Conservation (phyloP, 2,113 vertebrate species). For the Takifugu bimaculatus region DNA sequence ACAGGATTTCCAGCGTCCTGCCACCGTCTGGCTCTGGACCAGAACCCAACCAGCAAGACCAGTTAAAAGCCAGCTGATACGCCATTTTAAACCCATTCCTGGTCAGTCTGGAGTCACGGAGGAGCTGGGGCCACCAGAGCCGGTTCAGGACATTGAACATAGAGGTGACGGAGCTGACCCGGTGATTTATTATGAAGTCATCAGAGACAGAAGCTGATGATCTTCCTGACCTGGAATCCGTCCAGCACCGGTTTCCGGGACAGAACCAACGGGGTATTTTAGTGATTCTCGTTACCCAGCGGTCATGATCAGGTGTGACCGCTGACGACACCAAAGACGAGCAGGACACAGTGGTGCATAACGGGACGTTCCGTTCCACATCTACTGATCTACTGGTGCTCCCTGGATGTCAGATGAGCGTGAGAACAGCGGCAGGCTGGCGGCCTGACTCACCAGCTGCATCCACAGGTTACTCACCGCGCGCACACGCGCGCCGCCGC, state of each 20-base stretch:
- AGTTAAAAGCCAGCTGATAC: background rate
- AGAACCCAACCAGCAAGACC: conserved; percentile 2
- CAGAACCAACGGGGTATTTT: conserved; percentile 82
- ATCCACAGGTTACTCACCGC: conserved; percentile 30
- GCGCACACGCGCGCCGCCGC: conserved; percentile 16
- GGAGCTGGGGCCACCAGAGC: too few species aligned
- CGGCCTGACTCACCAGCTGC: conserved; percentile 40
- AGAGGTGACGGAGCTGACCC: background rate
- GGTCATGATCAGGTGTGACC: too few species aligned
- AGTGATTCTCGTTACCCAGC: too few species aligned
- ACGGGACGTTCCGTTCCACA: background rate
- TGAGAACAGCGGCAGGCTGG: conserved; percentile 26
- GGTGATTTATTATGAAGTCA: too few species aligned
- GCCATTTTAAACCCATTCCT: background rate
- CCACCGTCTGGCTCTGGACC: conserved; percentile 77
- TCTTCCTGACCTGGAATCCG: conserved; percentile 84
- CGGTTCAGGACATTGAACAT: too few species aligned
- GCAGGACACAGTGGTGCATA: conserved; percentile 3
- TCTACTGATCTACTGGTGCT: conserved; percentile 18
- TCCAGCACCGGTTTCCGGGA: conserved; percentile 93
- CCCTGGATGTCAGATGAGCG: conserved; percentile 20
- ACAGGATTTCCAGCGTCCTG: conserved; percentile 83
- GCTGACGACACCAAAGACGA: background rate
- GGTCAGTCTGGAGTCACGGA: too few species aligned
- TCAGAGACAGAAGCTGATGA: too few species aligned